These are phyloP conservation scores for Simalia tracyae DNA, from an alignment of 2,797 vertebrate species.

Conservation along the genomic window DNA sequence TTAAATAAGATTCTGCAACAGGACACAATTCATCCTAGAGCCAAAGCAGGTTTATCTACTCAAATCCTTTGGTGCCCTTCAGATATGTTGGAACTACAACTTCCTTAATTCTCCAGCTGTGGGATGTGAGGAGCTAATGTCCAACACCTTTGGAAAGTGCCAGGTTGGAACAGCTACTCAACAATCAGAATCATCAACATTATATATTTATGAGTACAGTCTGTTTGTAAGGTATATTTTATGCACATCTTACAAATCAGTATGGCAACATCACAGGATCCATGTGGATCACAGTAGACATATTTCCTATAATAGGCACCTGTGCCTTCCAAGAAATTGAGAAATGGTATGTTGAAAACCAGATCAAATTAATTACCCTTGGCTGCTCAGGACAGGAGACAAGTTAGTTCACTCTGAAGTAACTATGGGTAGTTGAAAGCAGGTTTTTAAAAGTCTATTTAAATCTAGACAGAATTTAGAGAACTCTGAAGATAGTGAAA, in stretches of 20 bases:
- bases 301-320: background rate
- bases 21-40: background rate
- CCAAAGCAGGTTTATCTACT: background rate
- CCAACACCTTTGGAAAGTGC: too few species aligned
- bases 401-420: background rate
- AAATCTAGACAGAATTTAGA: background rate
- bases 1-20: background rate
- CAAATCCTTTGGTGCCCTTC: background rate
- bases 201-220: too few species aligned
- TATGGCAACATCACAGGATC: too few species aligned
- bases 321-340: background rate
- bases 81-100: too few species aligned
- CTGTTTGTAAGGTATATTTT: too few species aligned
- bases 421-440: background rate
- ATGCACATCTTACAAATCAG: background rate
- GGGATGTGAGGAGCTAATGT: too few species aligned
- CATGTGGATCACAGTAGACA: too few species aligned
- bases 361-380: background rate
- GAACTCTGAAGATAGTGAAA: too few species aligned
- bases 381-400: background rate
- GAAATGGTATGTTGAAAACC: background rate
- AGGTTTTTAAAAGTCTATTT: background rate
- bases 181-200: too few species aligned
- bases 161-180: too few species aligned
- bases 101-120: too few species aligned